These are phyloP conservation scores for Margarornis squamiger DNA, from an alignment of 2,797 vertebrate species.

Conservation along the genomic window DNA sequence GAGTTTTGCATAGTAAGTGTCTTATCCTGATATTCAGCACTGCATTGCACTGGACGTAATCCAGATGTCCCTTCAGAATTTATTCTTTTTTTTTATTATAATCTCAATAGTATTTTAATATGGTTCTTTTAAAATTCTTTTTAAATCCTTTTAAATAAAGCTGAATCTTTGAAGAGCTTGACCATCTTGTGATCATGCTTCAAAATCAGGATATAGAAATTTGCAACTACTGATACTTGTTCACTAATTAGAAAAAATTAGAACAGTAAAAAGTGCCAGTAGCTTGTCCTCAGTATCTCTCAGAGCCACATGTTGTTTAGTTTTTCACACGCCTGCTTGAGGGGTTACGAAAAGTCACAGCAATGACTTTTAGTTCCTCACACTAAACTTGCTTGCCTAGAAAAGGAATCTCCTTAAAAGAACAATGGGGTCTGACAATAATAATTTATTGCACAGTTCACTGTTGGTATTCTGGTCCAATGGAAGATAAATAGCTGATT, in stretches of 20 bases:
- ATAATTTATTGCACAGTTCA: constrained; percentile 5
- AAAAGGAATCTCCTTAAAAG: constrained; percentile 13
- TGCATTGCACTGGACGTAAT: background rate
- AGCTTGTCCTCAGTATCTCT: constrained; percentile 78
- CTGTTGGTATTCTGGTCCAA: constrained; percentile 8
- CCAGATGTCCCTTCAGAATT: background rate
- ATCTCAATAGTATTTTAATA: background rate
- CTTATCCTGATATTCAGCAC: background rate
- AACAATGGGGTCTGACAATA: background rate
- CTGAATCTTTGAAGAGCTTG: background rate
- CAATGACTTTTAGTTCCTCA: constrained; percentile 61
- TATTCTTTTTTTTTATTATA: background rate
- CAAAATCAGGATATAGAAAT: background rate
- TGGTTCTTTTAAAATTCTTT: background rate
- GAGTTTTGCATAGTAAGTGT: background rate
- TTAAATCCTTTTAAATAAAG: background rate
- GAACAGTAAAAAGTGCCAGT: constrained; percentile 77
- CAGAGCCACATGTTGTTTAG: constrained; percentile 79
- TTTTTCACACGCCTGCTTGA: constrained; percentile 73
- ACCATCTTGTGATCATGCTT: background rate
- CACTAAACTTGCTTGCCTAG: constrained; percentile 14
- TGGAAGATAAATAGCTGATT: background rate
- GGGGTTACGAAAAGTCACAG: constrained; percentile 68
- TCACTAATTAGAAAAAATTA: background rate
- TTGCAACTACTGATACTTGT: background rate